These are phyloP conservation scores for Amaurobius ferox DNA, from an alignment of 2,888 invertebrate species.

Conservation along the genomic window DNA sequence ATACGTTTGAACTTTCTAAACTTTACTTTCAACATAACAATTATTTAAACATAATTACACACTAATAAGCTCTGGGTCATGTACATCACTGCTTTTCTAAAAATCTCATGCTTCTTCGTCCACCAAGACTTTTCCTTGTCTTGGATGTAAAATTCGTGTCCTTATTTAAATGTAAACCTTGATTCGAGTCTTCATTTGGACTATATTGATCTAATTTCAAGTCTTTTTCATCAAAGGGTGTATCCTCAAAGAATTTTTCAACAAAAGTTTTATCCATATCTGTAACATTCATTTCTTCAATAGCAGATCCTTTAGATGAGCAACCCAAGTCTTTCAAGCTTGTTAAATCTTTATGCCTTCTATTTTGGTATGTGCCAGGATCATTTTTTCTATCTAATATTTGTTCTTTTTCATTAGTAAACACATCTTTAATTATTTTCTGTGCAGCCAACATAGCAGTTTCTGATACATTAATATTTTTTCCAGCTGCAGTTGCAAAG, in stretches of 20 bases:
- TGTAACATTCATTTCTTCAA: too few species aligned
- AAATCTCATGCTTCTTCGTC: background rate
- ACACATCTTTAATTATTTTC: background rate
- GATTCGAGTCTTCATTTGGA: background rate
- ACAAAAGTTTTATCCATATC: background rate
- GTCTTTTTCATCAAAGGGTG: background rate
- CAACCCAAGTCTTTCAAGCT: background rate
- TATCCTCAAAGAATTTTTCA: constrained; percentile 1
- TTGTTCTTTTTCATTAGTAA: background rate
- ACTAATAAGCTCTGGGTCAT: background rate
- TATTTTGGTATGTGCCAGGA: too few species aligned
- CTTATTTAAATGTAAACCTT: background rate
- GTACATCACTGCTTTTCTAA: background rate
- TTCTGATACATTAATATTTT: background rate
- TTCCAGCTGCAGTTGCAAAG: background rate
- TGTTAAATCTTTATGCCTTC: too few species aligned
- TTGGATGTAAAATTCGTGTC: background rate
- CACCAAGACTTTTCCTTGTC: constrained; percentile 5
- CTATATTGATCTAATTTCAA: background rate
- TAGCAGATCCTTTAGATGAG: background rate
- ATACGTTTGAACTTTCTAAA: too few species aligned
- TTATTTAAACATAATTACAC: background rate
- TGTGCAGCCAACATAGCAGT: background rate
- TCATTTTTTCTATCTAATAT: too few species aligned
- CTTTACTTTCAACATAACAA: background rate